Conservation (phyloP, 1,140 invertebrate genomes). For the Hermetia illucens region DNA sequence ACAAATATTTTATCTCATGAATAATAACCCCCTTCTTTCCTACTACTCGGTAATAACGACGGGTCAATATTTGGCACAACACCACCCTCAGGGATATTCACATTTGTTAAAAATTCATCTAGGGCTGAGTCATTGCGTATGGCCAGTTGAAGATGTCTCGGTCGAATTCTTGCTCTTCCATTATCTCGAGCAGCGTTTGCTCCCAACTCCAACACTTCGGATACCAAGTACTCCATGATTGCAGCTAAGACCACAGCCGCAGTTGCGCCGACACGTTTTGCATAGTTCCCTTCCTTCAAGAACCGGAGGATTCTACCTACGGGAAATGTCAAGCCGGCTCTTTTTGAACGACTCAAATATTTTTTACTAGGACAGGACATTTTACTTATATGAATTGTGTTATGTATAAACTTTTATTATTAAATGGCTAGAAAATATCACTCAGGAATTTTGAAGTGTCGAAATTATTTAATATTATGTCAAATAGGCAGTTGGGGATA, state of each 20-base stretch:
- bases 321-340: slow-evolving; percentile 33
- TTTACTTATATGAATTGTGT: too few species aligned
- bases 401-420: too few species aligned
- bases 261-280: neutral
- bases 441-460: too few species aligned
- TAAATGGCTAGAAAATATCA: too few species aligned
- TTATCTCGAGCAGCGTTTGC: slow-evolving; percentile 32
- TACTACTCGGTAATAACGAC: neutral
- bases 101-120: slow-evolving; percentile 49
- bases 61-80: slow-evolving; percentile 1
- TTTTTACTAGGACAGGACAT: too few species aligned
- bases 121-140: slow-evolving; percentile 61
- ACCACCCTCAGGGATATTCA: slow-evolving; percentile 41
- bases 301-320: neutral
- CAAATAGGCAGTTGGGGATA: too few species aligned
- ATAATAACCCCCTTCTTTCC: too few species aligned
- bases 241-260: slow-evolving; percentile 29
- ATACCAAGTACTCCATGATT: slow-evolving; percentile 38
- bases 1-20: too few species aligned
- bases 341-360: slow-evolving; percentile 40
- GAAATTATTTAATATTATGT: too few species aligned
- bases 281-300: neutral
- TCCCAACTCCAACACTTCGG: slow-evolving; percentile 58
- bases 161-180: slow-evolving; percentile 41
- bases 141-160: slow-evolving; percentile 52